Evolutionary conservation across 2,113 vertebrate genomes (phyloP).

Genomic region (Pipa parva): DNA sequence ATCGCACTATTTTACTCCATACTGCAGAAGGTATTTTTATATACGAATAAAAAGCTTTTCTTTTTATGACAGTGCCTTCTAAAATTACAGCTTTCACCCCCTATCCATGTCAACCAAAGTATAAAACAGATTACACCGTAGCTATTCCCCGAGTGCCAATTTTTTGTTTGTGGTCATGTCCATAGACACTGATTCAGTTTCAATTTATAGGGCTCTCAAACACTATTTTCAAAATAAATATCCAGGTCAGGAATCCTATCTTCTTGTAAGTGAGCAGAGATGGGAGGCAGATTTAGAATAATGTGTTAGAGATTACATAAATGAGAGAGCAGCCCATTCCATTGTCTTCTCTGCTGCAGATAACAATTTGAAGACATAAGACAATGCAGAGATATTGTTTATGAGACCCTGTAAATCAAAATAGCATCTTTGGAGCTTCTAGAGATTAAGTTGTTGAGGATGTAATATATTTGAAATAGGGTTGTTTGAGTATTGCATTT

Average conservation of each 20-base stretch:
- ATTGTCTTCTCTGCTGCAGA: conserved; percentile 31
- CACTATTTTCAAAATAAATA: conserved; percentile 41
- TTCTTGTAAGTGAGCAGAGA: conserved; percentile 43
- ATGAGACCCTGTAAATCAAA: conserved; percentile 40
- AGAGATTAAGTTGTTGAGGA: conserved; percentile 5
- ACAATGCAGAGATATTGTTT: conserved; percentile 20
- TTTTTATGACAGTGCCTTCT: conserved; percentile 6
- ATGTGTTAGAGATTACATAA: conserved; percentile 27
- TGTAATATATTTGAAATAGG: conserved; percentile 25
- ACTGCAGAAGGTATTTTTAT: background rate
- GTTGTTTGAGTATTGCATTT: conserved; percentile 12
- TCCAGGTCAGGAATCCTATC: conserved; percentile 44
- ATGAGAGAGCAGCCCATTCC: background rate
- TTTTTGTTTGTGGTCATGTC: conserved; percentile 26
- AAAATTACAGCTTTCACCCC: background rate
- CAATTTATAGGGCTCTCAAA: conserved; percentile 47
- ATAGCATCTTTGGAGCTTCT: conserved; percentile 26
- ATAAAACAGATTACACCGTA: conserved; percentile 34
- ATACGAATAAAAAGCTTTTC: background rate
- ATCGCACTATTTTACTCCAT: background rate
- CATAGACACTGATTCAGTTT: conserved; percentile 44
- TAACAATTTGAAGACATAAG: conserved; percentile 13
- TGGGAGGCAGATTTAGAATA: conserved; percentile 11
- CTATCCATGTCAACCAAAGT: background rate
- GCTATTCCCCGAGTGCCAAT: conserved; percentile 14